Base-by-base conservation (phyloP, 1,140 invertebrate genomes). In the Saxidomus purpurata region DNA sequence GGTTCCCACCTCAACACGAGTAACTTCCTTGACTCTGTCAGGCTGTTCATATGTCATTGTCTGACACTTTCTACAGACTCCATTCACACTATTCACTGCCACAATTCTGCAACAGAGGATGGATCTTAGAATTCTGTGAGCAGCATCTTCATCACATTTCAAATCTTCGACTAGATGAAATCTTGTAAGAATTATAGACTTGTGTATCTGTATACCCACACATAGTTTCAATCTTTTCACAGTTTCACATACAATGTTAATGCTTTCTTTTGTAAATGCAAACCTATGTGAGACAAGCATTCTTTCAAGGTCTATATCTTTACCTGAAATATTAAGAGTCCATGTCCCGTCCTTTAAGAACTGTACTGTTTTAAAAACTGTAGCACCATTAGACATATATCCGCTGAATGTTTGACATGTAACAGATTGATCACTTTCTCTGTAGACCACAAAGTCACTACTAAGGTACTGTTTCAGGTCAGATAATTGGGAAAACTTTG, bases 11-110 rank as follows among this genome's bases (percentile, higher is more conserved):
- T n/a, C n/a, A n/a, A n/a, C n/a, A n/a, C n/a, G n/a, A n/a, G n/a
- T n/a, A n/a, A 13, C 4, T 47, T 4, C 17, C 13, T 77, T 59
- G 8, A 11, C 19, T 59, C 19, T 59, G 43, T 63, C 15, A 22
- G 15, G 49, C 40, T n/a, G 17, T n/a, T n/a, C n/a, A 13, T 71
- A 71, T 55, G 67, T 52, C 83, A 74, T 74, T 74, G 74, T 86
- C 38, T 86, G 63, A 38, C 83, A 86, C 22, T n/a, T 76, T 22
- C 63, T 71, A 55, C 83, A 49, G 0, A 25, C 34, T 25, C 15
- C 22, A 17, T 1, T 25, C 28, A 6, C 15, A n/a, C 43, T 31
- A 25, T 77, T 87, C 11, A 79, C 19, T 38, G 55, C 28, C 3
- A 87, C 74, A n/a, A 74, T 55, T 13, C 40, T 59, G n/a, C 13